These are phyloP conservation scores for Sylvia borin DNA, from an alignment of 2,797 vertebrate genomes.

Conservation along the genomic window DNA sequence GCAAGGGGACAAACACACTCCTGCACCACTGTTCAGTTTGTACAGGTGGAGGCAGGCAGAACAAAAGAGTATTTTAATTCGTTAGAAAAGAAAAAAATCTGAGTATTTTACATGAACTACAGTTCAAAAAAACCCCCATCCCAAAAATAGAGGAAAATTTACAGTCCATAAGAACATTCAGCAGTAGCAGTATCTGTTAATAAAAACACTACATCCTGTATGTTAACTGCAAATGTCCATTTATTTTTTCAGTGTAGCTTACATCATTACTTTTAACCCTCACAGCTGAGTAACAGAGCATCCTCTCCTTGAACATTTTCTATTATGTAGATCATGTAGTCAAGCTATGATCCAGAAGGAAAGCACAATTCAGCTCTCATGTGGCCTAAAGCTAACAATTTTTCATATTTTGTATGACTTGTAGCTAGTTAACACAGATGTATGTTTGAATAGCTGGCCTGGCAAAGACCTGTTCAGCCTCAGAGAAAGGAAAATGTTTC, in stretches of 20 bases:
- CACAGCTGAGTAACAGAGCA: background rate
- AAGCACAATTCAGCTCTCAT: background rate
- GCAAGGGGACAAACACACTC: background rate
- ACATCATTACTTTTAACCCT: background rate
- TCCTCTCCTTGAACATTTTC: background rate
- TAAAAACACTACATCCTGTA: background rate
- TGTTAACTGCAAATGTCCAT: background rate
- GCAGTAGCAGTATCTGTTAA: background rate
- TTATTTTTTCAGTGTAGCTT: background rate
- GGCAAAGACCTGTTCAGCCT: background rate
- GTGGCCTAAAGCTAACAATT: background rate
- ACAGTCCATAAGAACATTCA: background rate
- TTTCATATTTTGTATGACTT: background rate
- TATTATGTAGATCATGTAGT: background rate
- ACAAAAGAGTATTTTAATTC: background rate
- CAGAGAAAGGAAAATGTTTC: background rate
- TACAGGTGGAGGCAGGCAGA: background rate
- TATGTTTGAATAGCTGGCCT: background rate
- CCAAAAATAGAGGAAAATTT: background rate
- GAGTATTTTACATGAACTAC: background rate
- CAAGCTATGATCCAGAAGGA: background rate
- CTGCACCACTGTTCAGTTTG: background rate
- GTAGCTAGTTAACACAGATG: background rate
- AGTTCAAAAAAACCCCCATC: background rate
- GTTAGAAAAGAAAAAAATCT: background rate